Conservation (phyloP, 92 coral and sea anemone genomes). For the Palythoa grandiflora region DNA sequence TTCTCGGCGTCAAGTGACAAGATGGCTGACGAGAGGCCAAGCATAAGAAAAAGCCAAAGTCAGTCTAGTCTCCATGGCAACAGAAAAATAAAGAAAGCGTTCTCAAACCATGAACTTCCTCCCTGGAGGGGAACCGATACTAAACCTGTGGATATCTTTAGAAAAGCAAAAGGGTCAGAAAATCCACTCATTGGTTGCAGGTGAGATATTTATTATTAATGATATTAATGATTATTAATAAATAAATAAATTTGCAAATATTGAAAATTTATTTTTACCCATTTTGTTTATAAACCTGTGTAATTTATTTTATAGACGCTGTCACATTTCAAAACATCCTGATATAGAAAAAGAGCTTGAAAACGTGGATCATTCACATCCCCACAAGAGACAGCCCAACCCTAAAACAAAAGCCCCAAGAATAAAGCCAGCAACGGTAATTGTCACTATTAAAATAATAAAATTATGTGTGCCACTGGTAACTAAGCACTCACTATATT, state of each 20-base stretch:
- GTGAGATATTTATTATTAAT: conserved; percentile 15
- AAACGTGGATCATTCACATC: conserved; percentile 56
- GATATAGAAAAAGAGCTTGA: conserved; percentile 45
- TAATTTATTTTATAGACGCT: conserved; percentile 61
- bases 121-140: conserved; percentile 88
- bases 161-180: conserved; percentile 65
- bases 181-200: conserved; percentile 77
- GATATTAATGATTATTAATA: neutral
- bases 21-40: conserved; percentile 9
- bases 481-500: no score
- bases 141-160: conserved; percentile 72
- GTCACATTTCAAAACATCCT: conserved; percentile 79
- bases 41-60: conserved; percentile 71
- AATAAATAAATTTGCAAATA: no score
- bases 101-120: conserved; percentile 55
- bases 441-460: neutral
- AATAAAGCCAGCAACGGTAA: conserved; percentile 80
- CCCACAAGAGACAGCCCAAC: conserved; percentile 58
- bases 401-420: conserved; percentile 73
- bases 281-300: no score
- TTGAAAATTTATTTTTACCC: no score
- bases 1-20: neutral
- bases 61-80: conserved; percentile 63
- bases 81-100: conserved; percentile 56
- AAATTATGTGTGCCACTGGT: no score